These are phyloP conservation scores for Maniola jurtina DNA, from an alignment of 1,140 invertebrate species.

Conservation along the genomic window DNA sequence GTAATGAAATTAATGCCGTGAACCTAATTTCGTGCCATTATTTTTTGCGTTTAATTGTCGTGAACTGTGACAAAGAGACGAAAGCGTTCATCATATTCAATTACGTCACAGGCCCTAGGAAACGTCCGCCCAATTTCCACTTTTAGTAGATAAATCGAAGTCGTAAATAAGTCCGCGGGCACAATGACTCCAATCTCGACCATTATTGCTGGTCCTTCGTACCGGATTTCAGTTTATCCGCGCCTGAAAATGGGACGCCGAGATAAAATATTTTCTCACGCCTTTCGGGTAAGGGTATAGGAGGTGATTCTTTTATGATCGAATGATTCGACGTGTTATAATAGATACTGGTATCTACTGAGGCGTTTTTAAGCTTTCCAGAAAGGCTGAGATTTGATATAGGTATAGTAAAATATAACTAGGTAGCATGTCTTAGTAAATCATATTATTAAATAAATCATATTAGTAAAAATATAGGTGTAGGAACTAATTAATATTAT, in stretches of 20 bases:
- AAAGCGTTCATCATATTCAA: not conserved
- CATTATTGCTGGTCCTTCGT: slow-evolving; percentile 40
- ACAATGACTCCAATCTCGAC: slow-evolving; percentile 39
- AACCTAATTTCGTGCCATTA: too few relatives aligned
- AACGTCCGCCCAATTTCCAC: slow-evolving; percentile 30
- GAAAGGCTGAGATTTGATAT: not conserved
- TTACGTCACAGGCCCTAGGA: slow-evolving; percentile 18
- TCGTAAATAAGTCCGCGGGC: slow-evolving; percentile 43
- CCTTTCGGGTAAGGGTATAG: slow-evolving; percentile 13
- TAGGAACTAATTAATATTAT: too few relatives aligned
- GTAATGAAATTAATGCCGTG: too few relatives aligned
- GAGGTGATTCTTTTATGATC: slow-evolving; percentile 3
- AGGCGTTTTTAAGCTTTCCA: not conserved
- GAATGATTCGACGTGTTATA: not conserved
- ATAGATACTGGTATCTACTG: not conserved
- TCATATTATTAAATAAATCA: too few relatives aligned
- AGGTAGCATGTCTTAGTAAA: too few relatives aligned
- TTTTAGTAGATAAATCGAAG: slow-evolving; percentile 36
- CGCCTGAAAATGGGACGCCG: slow-evolving; percentile 26
- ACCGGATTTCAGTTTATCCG: slow-evolving; percentile 36
- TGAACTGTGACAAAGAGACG: not conserved
- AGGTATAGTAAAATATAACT: too few relatives aligned
- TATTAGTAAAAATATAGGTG: too few relatives aligned
- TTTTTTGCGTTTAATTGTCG: too few relatives aligned
- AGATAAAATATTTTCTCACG: slow-evolving; percentile 16